These are phyloP conservation scores for Neotoxoptera formosana DNA, from an alignment of 1,140 invertebrate genomes.

Conservation along the genomic window DNA sequence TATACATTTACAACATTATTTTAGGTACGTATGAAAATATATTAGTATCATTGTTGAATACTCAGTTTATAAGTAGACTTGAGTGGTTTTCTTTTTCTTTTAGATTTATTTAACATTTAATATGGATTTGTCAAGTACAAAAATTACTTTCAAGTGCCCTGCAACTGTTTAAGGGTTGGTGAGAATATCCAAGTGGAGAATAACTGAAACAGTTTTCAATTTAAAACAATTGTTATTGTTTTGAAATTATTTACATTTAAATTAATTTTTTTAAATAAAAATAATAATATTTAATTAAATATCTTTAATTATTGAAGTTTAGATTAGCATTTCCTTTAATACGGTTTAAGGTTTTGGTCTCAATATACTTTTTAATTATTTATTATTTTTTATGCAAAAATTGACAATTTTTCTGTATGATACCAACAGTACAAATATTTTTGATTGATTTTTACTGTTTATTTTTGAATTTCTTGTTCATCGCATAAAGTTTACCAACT, in stretches of 20 bases:
- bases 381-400: not conserved
- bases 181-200: not conserved
- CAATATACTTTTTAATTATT: not conserved
- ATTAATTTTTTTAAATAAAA: not conserved
- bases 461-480: not conserved
- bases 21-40: not conserved
- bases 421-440: not conserved
- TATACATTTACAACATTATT: not conserved
- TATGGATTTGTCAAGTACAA: not conserved
- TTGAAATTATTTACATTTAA: not conserved
- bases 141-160: not conserved
- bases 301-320: not conserved
- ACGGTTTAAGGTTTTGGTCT: not conserved
- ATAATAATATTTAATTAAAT: not conserved
- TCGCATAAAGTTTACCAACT: too few species aligned
- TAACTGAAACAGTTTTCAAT: not conserved
- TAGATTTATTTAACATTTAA: not conserved
- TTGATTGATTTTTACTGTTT: not conserved
- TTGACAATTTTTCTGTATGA: not conserved
- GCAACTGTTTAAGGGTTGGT: not conserved
- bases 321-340: not conserved
- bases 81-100: not conserved
- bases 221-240: not conserved
- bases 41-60: not conserved
- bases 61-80: not conserved